Conservation (phyloP, 2,797 vertebrate genomes). For the Sebastes trivittatus region DNA sequence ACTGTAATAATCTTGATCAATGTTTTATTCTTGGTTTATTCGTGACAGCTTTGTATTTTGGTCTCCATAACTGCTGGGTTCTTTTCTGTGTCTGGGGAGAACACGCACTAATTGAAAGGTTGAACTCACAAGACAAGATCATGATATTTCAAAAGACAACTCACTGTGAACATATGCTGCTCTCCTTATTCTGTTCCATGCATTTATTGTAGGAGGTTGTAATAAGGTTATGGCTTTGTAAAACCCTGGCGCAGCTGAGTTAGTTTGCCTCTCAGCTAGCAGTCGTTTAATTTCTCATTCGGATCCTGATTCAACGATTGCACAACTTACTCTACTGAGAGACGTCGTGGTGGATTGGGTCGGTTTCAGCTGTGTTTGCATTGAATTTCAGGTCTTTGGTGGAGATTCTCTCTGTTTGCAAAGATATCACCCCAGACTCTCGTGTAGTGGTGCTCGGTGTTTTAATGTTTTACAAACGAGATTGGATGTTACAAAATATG, state of each 20-base stretch:
- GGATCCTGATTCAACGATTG: slow-evolving; percentile 15
- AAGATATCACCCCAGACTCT: background rate
- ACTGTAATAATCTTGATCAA: background rate
- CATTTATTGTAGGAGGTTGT: background rate
- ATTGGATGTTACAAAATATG: background rate
- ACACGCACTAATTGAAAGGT: background rate
- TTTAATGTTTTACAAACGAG: background rate
- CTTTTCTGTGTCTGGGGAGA: background rate
- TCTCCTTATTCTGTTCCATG: background rate
- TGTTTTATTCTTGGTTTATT: background rate
- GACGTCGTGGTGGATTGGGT: background rate
- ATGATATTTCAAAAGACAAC: background rate
- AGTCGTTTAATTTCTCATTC: slow-evolving; percentile 26
- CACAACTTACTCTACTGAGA: background rate
- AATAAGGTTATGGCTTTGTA: background rate
- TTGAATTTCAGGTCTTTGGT: background rate
- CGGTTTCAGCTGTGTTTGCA: background rate
- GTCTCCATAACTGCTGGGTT: background rate
- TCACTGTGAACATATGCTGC: background rate
- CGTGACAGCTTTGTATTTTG: background rate
- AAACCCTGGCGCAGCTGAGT: background rate
- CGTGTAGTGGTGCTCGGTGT: background rate
- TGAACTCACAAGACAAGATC: background rate
- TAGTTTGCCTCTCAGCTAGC: slow-evolving; percentile 15
- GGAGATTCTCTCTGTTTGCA: background rate